A percentile compares a stretch with the other conserved stretches of the same genome.
Evolutionary conservation across 2,113 vertebrate genomes (phyloP).

Genomic region (Phalacrocorax carbo): DNA sequence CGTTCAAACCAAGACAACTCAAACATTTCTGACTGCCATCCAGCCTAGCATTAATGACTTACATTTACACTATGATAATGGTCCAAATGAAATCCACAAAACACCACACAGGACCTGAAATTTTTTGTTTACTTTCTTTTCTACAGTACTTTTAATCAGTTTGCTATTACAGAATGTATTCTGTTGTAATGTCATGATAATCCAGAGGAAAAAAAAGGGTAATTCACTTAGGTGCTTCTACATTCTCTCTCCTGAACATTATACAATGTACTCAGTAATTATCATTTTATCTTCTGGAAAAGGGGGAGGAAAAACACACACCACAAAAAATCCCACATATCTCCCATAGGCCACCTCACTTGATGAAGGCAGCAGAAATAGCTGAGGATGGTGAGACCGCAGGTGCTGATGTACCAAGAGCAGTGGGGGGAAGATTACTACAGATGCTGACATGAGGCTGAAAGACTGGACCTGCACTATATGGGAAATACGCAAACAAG

Average conservation of each 20-base stretch:
- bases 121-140: not conserved
- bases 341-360: not conserved
- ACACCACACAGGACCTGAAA: rapidly evolving
- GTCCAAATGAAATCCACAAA: not conserved
- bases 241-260: not conserved
- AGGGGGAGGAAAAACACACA: not conserved
- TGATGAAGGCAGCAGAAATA: not conserved
- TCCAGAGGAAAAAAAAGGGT: not conserved
- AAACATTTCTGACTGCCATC: not conserved
- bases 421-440: not conserved
- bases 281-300: not conserved
- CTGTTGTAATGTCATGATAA: not conserved
- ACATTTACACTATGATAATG: not conserved
- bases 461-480: not conserved
- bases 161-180: not conserved
- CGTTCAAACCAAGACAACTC: not conserved
- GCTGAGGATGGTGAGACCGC: not conserved
- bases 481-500: not conserved
- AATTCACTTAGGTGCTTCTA: not conserved
- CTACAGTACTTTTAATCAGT: not conserved
- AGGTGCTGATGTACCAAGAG: not conserved
- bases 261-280: not conserved
- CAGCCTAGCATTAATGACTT: not conserved
- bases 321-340: not conserved
- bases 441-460: not conserved